These are phyloP conservation scores for Tringa solitaria DNA, from an alignment of 2,113 vertebrate genomes.

Conservation along the genomic window DNA sequence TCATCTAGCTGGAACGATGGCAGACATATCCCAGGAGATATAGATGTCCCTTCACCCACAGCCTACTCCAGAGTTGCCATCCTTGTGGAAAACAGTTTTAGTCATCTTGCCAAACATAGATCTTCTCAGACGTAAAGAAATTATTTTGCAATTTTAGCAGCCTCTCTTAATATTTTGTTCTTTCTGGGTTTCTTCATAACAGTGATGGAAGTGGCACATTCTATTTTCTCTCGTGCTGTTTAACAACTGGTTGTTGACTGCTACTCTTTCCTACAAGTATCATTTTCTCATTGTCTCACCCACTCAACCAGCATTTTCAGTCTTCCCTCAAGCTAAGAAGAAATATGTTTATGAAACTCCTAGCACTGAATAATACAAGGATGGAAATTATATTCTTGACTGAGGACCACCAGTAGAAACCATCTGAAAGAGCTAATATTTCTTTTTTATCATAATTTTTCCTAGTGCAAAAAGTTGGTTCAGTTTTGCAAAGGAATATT, in stretches of 20 bases:
- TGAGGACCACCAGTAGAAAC: not conserved
- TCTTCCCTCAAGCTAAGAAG: not conserved
- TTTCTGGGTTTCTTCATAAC: not conserved
- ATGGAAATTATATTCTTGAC: not conserved
- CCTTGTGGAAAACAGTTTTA: not conserved
- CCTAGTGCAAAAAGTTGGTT: not conserved
- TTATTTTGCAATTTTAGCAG: not conserved
- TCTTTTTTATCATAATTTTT: not conserved
- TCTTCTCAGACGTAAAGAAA: not conserved
- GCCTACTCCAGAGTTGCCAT: not conserved
- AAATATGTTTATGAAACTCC: not conserved
- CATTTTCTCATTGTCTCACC: not conserved
- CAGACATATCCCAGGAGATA: not conserved
- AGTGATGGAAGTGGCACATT: not conserved
- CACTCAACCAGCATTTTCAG: not conserved
- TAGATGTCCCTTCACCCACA: not conserved
- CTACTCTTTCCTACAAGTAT: not conserved
- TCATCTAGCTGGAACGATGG: not conserved
- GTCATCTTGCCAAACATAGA: not conserved
- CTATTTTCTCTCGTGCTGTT: not conserved
- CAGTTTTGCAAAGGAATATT: not conserved
- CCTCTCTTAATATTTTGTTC: not conserved
- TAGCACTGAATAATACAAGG: not conserved
- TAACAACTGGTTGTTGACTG: not conserved
- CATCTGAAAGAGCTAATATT: not conserved